Evolutionary conservation across 2,797 vertebrate genomes (phyloP).

Genomic region (Streptopelia turtur): DNA sequence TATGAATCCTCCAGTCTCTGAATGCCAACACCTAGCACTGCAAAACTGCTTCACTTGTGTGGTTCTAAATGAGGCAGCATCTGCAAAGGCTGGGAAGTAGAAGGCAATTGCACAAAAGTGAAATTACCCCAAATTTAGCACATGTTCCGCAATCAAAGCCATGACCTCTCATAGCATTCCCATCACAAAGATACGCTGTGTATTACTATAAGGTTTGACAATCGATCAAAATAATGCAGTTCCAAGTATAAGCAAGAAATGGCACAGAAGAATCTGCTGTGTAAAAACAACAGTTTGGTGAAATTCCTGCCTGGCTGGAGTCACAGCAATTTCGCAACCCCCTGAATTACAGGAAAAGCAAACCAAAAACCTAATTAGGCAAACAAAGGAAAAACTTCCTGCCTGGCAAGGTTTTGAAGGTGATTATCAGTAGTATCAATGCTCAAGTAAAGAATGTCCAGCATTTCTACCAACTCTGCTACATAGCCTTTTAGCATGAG

Average conservation of each 20-base stretch:
- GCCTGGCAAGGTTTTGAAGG: constrained; percentile 10
- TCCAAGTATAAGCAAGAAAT: background rate
- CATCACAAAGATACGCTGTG: background rate
- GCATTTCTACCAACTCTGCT: background rate
- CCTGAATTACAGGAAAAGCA: constrained; percentile 20
- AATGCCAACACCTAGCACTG: background rate
- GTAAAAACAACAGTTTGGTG: background rate
- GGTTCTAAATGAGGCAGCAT: background rate
- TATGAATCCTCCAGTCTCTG: background rate
- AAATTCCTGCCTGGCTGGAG: background rate
- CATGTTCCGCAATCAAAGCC: background rate
- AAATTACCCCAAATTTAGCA: background rate
- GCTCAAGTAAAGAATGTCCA: background rate
- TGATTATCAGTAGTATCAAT: background rate
- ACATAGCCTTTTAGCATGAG: fast-evolving
- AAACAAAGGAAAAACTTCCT: constrained; percentile 44
- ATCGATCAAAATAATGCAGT: background rate
- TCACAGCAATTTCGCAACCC: constrained; percentile 1
- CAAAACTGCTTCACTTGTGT: background rate
- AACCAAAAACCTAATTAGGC: constrained; percentile 18
- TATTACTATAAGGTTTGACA: background rate
- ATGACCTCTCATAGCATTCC: fast-evolving
- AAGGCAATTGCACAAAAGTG: background rate
- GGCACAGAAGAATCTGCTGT: background rate
- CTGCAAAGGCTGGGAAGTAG: background rate